Base-by-base conservation (phyloP, 1,140 invertebrate species). In the Laodelphax striatellus region DNA sequence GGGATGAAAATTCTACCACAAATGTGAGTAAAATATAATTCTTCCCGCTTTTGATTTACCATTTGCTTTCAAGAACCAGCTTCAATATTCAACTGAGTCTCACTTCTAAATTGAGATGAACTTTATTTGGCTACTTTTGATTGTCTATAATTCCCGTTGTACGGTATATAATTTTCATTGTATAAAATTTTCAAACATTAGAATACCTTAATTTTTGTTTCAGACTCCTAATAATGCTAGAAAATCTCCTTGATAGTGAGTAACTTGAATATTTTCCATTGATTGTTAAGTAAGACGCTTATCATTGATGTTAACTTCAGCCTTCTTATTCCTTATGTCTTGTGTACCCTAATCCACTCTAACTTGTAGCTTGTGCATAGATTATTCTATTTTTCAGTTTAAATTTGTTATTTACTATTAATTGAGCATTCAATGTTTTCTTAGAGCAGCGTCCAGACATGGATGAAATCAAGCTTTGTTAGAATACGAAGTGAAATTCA, bases 1-100 rank as follows among this genome's bases (percentile, higher is more conserved):
- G 89, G 65, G 85, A 89, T 65, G 83, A 86, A 60, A 64, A 64
- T 42, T 53, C 64, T 60, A 58, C 63, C 52, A 61, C 63, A 50
- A 65, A 66, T 55, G 64, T 67, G 63, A 58, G 64, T 66, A 60
- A 55, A 41, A 16, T 61, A 17, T 19, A 21, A 11, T 13, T 60
- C 34, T 22, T 52, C 2, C 6, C 24, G 24, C 24, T 2, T 28
- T 28, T 28, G 2, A 28, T 4, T 28, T 28, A 28, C 6, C 2
- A 28, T 28, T 28, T 6, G 2, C 6, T 28, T 28, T 4, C 6
- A 28, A 28, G 24, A 28, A 6, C 24, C 24, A 6, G 24, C 24
- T 28, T 28, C 6, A 28, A 28, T 28, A 28, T 28, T 28, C 6
- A n/a, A n/a, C n/a, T n/a, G n/a, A n/a, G n/a, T 28, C 24, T 28